Conservation (phyloP, 1,140 invertebrate genomes). For the Argopecten irradians region DNA sequence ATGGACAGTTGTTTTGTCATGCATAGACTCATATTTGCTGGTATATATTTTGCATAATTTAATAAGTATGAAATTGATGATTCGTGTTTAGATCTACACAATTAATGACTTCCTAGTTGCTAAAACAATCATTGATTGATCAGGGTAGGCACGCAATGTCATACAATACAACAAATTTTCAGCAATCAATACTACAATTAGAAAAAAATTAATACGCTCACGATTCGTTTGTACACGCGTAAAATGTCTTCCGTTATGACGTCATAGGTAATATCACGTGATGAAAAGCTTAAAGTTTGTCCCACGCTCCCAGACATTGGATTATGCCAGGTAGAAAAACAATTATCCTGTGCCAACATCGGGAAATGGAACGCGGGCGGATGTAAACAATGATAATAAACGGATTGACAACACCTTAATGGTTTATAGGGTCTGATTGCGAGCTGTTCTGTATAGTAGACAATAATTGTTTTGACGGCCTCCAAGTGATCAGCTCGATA, state of each 20-base stretch:
- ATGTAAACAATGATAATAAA: not conserved
- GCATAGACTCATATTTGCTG: too few species aligned
- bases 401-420: not conserved
- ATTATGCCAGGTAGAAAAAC: not conserved
- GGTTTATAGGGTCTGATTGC: not conserved
- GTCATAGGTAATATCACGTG: not conserved
- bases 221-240: not conserved
- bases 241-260: not conserved
- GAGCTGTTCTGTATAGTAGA: not conserved
- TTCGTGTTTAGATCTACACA: too few species aligned
- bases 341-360: slow-evolving; percentile 1
- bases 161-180: too few species aligned
- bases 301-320: not conserved
- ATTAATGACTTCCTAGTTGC: too few species aligned
- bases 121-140: too few species aligned
- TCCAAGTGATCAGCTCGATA: not conserved
- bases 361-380: not conserved
- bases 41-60: too few species aligned
- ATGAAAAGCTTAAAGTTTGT: not conserved
- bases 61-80: too few species aligned
- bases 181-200: too few species aligned
- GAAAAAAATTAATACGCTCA: too few species aligned
- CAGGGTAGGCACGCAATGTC: too few species aligned
- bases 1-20: too few species aligned
- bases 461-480: not conserved